Evolutionary conservation across 2,888 invertebrate genomes (phyloP), one percentile per base, ranked within the genome.

Genomic region (Salticus scenicus): DNA sequence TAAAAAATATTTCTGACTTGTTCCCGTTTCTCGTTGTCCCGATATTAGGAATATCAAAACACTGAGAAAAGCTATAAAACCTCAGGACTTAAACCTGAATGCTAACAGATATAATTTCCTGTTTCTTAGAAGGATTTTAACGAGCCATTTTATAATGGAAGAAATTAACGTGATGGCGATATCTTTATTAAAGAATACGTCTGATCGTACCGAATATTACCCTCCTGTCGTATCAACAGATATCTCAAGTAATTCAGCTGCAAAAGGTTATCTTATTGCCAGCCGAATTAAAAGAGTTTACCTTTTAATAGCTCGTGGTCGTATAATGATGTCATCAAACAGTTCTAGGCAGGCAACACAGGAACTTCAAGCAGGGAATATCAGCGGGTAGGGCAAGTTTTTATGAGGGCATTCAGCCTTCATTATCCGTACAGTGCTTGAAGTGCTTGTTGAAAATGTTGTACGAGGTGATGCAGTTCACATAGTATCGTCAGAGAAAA

Each of bases 251-350:
- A 24, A 27, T 57, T 31, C 73, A 51, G 33, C 57, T 41, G 63
- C 20, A 31, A 24, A 12, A n/a, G n/a, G 31, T 42, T 72, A 47
- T 47, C 73, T 47, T 31, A 33, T 64, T 72, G 73, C 73, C 67
- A 73, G 73, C 73, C 73, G 66, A 80, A 47, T 47, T 41, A 70
- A 70, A 70, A 42, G 69, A 77, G 77, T 70, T 80, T 73, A 80
- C 73, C 80, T 80, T 80, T 67, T 80, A 80, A 80, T 80, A 73
- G 72, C 33, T 41, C 67, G 12, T 12, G 47, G 67, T 80, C 72
- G 73, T 42, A 80, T 80, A 73, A 80, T 80, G 72, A 80, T 80
- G 72, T 80, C 73, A 80, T 80, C 80, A 80, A 73, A 41, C 47
- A 64, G 66, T 66, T 66, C 17, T 66, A 28, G 67, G 67, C 72